Base-by-base conservation (phyloP, 2,113 vertebrate genomes). In the Scopus umbretta region DNA sequence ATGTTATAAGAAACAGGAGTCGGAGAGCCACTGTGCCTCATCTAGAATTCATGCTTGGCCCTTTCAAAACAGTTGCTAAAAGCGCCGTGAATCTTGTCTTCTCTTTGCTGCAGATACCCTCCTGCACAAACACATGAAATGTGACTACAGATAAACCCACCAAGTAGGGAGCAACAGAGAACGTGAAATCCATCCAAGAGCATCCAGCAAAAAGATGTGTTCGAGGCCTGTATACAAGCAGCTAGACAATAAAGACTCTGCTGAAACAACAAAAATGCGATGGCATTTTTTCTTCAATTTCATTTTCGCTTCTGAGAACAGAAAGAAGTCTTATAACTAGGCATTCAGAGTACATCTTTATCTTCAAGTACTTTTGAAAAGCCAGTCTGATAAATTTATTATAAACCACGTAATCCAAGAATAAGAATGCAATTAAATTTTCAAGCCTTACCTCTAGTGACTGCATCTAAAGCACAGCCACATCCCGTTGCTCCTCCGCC, bases 401-500 rank as follows among this genome's bases (percentile, higher is more conserved):
- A 2, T 0, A 6, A 16, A 36, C 5, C 18, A 27, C 7, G 34
- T 0, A 23, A 16, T 20, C 40, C 78, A 16, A 4, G 61, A 10
- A 17, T 36, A 22, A 56, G n/a, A 14, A 29, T 2, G 34, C 36
- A 40, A 0, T 4, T 4, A 13, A 1, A 26, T 6, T 23, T 3
- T 3, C 45, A 50, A 42, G 53, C 27, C 96, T 83, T 38, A 99
- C 99, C 99, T 97, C 99, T 98, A 19, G 99, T 99, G 97, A 99
- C 99, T 2, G 99, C 99, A 3, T 99, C 99, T 78, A 99, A 98
- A 43, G 99, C 99, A 95, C 99, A 99, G 96, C 99, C 99, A 2
- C 98, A 97, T 20, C 99, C 99, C 1, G 99, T 99, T 70, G 99
- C 99, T 63, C 99, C 99, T 12, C 99, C 99, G 5, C 99, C 99